These are phyloP conservation scores for Mesocentrotus franciscanus DNA, from an alignment of 53 echinoderm and acorn worm species.

Conservation along the genomic window DNA sequence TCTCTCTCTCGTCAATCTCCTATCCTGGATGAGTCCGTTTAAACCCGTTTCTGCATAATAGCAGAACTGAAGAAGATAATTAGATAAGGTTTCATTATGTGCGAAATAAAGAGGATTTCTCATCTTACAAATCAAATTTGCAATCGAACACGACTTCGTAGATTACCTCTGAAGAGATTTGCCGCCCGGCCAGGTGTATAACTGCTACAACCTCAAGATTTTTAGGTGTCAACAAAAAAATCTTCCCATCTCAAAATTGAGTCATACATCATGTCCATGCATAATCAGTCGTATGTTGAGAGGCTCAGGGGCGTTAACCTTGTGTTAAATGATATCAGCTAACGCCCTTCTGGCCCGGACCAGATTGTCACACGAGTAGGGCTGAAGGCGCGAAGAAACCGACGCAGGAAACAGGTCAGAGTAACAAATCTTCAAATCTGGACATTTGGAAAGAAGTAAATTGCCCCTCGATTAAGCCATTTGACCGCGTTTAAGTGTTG, in stretches of 20 bases:
- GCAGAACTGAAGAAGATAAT: background rate
- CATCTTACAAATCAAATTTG: slow-evolving; percentile 38
- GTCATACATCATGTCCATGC: background rate
- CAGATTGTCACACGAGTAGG: background rate
- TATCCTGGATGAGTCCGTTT: background rate
- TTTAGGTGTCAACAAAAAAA: background rate
- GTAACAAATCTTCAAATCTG: background rate
- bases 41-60: background rate
- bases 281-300: background rate
- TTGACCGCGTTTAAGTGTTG: slow-evolving; percentile 41
- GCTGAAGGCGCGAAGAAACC: background rate
- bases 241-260: background rate
- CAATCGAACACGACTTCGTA: background rate
- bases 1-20: background rate
- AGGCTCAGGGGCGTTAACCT: background rate
- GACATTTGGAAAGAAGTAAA: background rate
- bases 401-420: background rate
- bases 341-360: background rate
- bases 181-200: background rate
- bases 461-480: background rate
- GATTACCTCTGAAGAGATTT: background rate
- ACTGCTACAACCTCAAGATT: background rate
- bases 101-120: background rate
- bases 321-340: background rate
- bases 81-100: background rate